Base-by-base conservation (phyloP, 1,140 invertebrate species). In the Wiebesia pumilae region DNA sequence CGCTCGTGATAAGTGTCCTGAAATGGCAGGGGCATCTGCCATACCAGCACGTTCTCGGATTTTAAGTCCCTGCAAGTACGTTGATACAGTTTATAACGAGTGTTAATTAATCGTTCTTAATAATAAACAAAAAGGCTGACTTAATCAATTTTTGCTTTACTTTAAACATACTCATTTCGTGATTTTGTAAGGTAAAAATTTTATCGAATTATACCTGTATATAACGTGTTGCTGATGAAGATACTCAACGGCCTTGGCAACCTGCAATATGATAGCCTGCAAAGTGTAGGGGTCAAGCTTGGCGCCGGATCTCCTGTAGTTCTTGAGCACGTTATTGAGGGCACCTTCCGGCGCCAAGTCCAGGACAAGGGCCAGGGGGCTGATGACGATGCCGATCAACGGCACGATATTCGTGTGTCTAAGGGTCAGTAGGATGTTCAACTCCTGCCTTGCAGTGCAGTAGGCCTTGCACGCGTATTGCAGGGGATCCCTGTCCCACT, bases 21-120 rank as follows among this genome's bases (percentile, higher is more conserved):
- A 89, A 97, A 96, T 0, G 96, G 96, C 1, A 95, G 92, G 0
- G 98, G 98, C 93, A 99, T 96, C 84, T 97, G 95, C 98, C 98
- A 99, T 14, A 99, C 98, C 2, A 99, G 92, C 75, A 99, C 98
- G 94, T 99, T 99, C 92, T 99, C 99, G 0, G 98, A 98, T 94
- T 99, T 99, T 0, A 99, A 94, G 94, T 99, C 99, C 30, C 87
- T 86, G 43, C 1, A 40, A 62, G 19, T 14, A 38, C 0, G 7
- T 47, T 51, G 0, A 27, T 69, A 30, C 62, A 9, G 27, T 33
- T 69, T 33, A 69, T 33, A 30, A 3, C 65, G 65, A 35, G 10
- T 16, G 21, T 30, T 12, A 65, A 54, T n/a, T n/a, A n/a, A n/a
- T n/a, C 43, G 43, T 47, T 14, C 43, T 47, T 6, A 47, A 14